Evolutionary conservation across 2,797 vertebrate species (phyloP).

Genomic region (Rhodeus uyekii): DNA sequence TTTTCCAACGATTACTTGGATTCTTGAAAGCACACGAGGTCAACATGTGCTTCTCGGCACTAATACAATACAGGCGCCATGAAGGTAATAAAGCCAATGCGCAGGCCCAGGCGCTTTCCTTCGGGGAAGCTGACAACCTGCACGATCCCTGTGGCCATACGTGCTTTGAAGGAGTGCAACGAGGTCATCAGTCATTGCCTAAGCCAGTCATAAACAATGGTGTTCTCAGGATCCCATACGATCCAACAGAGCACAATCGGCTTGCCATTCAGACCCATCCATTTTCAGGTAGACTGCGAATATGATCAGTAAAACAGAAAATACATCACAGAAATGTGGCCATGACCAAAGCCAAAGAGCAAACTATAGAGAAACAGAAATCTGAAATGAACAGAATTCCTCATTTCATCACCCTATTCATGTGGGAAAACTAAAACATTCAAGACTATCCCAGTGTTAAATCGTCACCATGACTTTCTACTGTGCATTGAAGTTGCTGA

Average conservation of each 20-base stretch:
- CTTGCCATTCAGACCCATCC: not conserved
- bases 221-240: not conserved
- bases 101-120: not conserved
- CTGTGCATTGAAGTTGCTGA: not conserved
- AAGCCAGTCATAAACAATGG: not conserved
- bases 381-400: not conserved
- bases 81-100: not conserved
- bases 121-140: not conserved
- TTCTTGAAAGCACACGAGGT: not conserved
- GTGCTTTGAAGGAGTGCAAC: constrained; percentile 8
- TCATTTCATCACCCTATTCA: no score
- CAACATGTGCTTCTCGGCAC: not conserved
- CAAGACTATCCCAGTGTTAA: not conserved
- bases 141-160: constrained; percentile 8
- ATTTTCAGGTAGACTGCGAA: not conserved
- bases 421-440: not conserved
- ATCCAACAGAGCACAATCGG: not conserved
- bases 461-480: not conserved
- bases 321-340: not conserved
- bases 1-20: not conserved
- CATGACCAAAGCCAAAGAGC: not conserved
- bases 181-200: constrained; percentile 2
- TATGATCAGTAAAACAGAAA: not conserved
- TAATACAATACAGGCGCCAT: not conserved
- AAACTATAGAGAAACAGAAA: not conserved